A percentile compares a stretch with the other conserved stretches of the same genome.
These are phyloP conservation scores for Saguinus imperator DNA, from an alignment of 2,113 vertebrate genomes.

Conservation along the genomic window DNA sequence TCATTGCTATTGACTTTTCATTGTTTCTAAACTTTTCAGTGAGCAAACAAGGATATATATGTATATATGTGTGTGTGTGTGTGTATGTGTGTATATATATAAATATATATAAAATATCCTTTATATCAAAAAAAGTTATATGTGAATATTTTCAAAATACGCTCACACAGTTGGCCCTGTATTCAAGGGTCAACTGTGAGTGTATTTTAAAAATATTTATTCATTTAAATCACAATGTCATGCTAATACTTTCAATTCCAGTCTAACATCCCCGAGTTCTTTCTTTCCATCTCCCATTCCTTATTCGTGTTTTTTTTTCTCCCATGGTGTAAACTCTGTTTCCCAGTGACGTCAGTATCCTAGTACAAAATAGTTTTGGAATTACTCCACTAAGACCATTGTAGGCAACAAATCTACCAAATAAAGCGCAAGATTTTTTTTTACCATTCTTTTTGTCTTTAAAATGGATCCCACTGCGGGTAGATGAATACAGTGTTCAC, in stretches of 20 bases:
- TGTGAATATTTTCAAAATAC: neutral
- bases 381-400: neutral
- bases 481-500: neutral
- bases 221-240: neutral
- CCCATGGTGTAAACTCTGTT: neutral
- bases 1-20: neutral
- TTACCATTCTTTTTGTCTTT: neutral
- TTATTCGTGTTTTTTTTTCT: neutral
- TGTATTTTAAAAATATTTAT: neutral
- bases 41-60: neutral
- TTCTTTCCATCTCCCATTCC: neutral
- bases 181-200: neutral
- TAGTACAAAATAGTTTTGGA: neutral
- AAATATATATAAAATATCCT: too few species aligned
- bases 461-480: neutral
- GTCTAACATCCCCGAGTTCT: neutral
- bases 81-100: fast-evolving
- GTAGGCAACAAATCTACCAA: neutral
- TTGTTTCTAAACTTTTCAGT: neutral
- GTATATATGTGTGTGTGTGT: fast-evolving
- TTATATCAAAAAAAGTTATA: neutral
- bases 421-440: neutral
- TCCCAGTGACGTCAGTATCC: neutral
- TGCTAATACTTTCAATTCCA: neutral
- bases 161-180: too few species aligned